Conservation (phyloP, 2,797 vertebrate species). For the Thunnus albacares region DNA sequence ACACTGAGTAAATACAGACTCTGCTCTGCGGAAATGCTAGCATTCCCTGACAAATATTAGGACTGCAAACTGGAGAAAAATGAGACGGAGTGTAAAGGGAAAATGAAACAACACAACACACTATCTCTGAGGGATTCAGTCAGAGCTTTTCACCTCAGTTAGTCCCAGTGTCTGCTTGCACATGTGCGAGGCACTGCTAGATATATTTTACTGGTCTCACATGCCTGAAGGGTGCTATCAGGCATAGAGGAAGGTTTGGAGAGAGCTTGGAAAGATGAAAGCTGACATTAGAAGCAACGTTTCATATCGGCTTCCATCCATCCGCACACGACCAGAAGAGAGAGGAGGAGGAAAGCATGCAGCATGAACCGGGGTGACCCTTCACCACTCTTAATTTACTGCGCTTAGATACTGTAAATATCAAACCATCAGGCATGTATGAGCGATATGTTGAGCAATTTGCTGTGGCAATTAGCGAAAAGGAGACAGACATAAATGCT, state of each 20-base stretch:
- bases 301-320: conserved; percentile 45
- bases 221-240: conserved; percentile 52
- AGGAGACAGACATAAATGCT: conserved; percentile 39
- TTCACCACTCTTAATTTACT: neutral
- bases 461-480: conserved; percentile 54
- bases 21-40: conserved; percentile 32
- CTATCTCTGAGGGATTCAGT: conserved; percentile 56
- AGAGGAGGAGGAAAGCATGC: neutral
- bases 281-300: conserved; percentile 32
- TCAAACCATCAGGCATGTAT: conserved; percentile 22
- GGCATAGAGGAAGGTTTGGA: conserved; percentile 30
- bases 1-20: conserved; percentile 47
- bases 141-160: conserved; percentile 42
- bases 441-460: conserved; percentile 27
- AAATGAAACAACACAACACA: conserved; percentile 47
- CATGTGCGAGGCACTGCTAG: conserved; percentile 40
- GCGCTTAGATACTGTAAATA: conserved; percentile 22
- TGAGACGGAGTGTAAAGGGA: conserved; percentile 9
- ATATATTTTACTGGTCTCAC: conserved; percentile 47
- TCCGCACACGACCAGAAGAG: neutral
- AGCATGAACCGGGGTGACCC: conserved; percentile 19
- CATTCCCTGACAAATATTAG: conserved; percentile 58
- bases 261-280: conserved; percentile 46
- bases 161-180: conserved; percentile 16
- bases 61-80: conserved; percentile 41